Evolutionary conservation across 2,113 vertebrate genomes (phyloP).

Genomic region (Calyptommatus sinebrachiatus): DNA sequence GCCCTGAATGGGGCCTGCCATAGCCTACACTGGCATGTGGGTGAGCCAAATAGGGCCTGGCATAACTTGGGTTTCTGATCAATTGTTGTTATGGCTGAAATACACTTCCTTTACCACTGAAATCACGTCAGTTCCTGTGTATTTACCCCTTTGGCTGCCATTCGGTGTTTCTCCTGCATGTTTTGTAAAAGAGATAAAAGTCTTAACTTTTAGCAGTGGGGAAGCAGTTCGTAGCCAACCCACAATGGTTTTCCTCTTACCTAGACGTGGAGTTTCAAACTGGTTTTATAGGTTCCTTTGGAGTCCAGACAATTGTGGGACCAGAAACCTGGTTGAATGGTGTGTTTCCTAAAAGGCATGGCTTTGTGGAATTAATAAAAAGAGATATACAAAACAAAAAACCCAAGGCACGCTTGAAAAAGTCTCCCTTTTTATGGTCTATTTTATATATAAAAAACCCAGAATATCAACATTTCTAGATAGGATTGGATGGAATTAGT

Average conservation of each 20-base stretch:
- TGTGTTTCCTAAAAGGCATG: background rate
- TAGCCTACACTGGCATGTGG: too few species aligned
- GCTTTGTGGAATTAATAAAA: background rate
- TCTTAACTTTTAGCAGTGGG: background rate
- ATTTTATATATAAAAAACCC: background rate
- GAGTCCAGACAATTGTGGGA: background rate
- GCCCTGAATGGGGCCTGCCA: too few species aligned
- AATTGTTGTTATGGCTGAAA: too few species aligned
- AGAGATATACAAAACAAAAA: background rate
- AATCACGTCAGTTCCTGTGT: too few species aligned
- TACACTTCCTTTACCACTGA: too few species aligned
- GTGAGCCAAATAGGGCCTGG: too few species aligned
- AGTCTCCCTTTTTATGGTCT: background rate
- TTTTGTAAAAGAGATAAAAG: too few species aligned
- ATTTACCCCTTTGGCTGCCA: too few species aligned
- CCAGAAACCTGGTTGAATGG: background rate
- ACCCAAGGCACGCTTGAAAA: background rate
- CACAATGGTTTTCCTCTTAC: background rate
- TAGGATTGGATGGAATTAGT: background rate
- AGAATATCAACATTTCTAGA: background rate
- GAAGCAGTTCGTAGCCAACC: background rate
- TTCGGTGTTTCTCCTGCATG: too few species aligned
- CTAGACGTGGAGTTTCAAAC: background rate
- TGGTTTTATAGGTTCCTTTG: background rate
- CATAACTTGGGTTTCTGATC: too few species aligned